Evolutionary conservation across 2,888 invertebrate genomes (phyloP).

Genomic region (Tetanocera ferruginea): DNA sequence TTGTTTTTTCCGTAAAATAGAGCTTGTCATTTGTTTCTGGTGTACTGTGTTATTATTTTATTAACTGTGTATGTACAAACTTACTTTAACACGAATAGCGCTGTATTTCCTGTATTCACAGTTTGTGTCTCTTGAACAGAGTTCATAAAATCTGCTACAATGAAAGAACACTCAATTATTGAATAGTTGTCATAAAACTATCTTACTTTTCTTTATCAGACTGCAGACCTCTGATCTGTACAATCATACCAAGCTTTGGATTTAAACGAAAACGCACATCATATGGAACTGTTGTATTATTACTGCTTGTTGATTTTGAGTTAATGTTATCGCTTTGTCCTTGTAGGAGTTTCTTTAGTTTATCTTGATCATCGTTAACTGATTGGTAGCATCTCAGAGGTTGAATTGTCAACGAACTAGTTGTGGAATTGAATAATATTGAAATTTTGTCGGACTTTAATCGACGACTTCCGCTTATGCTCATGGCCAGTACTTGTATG

Average conservation of each 20-base stretch:
- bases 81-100: constrained; percentile 67
- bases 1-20: background rate
- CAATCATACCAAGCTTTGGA: constrained; percentile 67
- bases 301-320: constrained; percentile 33
- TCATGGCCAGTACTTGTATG: constrained; percentile 83
- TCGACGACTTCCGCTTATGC: constrained; percentile 77
- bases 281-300: constrained; percentile 49
- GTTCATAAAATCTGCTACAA: constrained; percentile 64
- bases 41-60: background rate
- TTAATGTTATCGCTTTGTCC: background rate
- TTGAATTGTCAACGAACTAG: constrained; percentile 51
- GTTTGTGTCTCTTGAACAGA: constrained; percentile 65
- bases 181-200: background rate
- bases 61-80: constrained; percentile 41
- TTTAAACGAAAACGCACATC: constrained; percentile 66
- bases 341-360: constrained; percentile 44
- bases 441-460: constrained; percentile 80
- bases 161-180: constrained; percentile 25
- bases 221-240: constrained; percentile 66
- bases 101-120: constrained; percentile 67
- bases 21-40: background rate
- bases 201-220: constrained; percentile 66
- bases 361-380: background rate
- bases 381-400: constrained; percentile 50
- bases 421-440: constrained; percentile 80